Percentiles rank a stretch among this genome's conserved stretches.
Evolutionary conservation across 2,888 invertebrate species (phyloP).

Genomic region (Hypena proboscidalis): DNA sequence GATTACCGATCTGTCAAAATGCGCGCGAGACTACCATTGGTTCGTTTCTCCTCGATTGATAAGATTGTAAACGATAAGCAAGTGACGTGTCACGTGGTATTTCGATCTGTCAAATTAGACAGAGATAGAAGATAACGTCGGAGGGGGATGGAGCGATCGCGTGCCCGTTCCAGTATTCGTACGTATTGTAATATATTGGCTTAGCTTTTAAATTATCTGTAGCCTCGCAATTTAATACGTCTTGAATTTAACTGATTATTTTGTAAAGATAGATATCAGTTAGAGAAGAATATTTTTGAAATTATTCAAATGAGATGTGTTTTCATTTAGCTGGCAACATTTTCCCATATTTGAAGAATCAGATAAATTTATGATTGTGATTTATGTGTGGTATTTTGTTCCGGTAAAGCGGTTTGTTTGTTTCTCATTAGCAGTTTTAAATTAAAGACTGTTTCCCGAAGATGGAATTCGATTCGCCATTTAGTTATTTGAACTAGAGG

Average conservation of each 20-base stretch:
- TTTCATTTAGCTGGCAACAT: too few relatives aligned
- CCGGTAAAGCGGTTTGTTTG: too few relatives aligned
- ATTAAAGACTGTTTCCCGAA: too few relatives aligned
- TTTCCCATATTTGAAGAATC: too few relatives aligned
- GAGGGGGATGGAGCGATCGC: conserved; percentile 50
- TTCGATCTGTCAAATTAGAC: conserved; percentile 74
- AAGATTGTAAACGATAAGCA: conserved; percentile 46
- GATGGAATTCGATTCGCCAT: too few relatives aligned
- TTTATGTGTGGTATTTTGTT: too few relatives aligned
- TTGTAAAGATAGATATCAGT: background rate
- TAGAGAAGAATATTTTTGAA: background rate
- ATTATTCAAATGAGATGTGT: conserved; percentile 6
- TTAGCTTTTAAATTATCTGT: conserved; percentile 16
- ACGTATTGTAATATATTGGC: conserved; percentile 31
- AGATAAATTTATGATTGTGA: too few relatives aligned
- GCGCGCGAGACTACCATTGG: conserved; percentile 38
- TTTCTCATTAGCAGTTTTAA: too few relatives aligned
- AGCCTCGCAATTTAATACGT: conserved; percentile 11
- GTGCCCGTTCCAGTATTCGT: conserved; percentile 32
- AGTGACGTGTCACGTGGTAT: conserved; percentile 61
- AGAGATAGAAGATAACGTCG: conserved; percentile 57
- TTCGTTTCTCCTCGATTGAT: conserved; percentile 30
- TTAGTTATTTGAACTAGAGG: too few relatives aligned
- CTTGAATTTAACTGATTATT: conserved; percentile 3
- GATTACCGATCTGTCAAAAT: conserved; percentile 37